Evolutionary conservation across 2,113 vertebrate genomes (phyloP).

Genomic region (Xiphorhynchus elegans): DNA sequence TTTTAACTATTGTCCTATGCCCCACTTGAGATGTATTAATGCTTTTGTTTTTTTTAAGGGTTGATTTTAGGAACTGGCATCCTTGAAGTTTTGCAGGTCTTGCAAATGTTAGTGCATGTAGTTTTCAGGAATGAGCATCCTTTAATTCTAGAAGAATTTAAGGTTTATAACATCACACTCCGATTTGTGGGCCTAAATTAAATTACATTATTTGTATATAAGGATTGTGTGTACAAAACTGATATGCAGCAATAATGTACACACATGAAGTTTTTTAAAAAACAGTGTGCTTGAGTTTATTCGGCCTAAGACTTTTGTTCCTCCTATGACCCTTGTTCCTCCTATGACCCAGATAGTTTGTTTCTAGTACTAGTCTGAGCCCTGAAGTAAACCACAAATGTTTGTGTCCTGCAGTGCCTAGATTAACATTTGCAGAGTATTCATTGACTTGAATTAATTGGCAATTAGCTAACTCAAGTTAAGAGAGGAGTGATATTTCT

Average conservation of each 20-base stretch:
- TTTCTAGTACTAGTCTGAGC: not conserved
- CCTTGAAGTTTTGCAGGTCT: not conserved
- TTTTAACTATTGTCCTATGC: not conserved
- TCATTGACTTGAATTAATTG: slow-evolving; percentile 64
- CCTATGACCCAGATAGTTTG: not conserved
- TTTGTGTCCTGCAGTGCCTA: slow-evolving; percentile 10
- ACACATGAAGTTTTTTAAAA: not conserved
- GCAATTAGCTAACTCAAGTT: slow-evolving; percentile 55
- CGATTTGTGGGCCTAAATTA: not conserved
- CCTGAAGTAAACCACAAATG: slow-evolving; percentile 15
- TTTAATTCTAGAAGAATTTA: not conserved
- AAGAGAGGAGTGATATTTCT: slow-evolving; percentile 44
- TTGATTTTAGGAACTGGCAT: not conserved
- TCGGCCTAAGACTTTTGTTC: not conserved
- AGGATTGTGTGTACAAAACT: not conserved
- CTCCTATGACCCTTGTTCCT: not conserved
- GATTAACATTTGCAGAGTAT: slow-evolving; percentile 35
- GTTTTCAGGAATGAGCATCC: not conserved
- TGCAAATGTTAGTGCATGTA: not conserved
- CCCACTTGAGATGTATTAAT: not conserved
- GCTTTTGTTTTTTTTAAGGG: not conserved
- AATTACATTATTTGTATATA: not conserved
- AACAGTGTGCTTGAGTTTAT: not conserved
- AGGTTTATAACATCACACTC: not conserved
- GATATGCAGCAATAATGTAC: not conserved